phyloP scores from a whole-genome alignment of 2,797 vertebrate genomes.

The Spatula clypeata region DNA sequence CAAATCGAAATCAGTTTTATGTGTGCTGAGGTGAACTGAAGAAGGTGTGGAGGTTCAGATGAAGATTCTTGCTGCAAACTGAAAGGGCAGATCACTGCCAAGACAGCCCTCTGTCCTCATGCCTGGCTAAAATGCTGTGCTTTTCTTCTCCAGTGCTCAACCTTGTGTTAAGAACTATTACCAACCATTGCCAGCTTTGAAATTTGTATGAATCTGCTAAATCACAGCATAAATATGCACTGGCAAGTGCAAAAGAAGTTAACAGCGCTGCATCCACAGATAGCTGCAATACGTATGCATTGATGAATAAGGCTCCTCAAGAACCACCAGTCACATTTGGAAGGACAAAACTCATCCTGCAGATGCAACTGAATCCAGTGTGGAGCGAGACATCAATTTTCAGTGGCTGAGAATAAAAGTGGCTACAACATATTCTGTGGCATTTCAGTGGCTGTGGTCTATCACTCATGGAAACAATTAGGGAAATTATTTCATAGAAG shows the following conservation, averaged over 20 bases:
- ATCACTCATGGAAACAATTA: background rate
- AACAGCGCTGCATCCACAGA: rapidly evolving
- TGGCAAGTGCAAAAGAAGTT: background rate
- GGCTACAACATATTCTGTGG: background rate
- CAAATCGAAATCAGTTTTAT: background rate
- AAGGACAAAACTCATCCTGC: background rate
- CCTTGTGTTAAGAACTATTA: background rate
- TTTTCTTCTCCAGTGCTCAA: background rate
- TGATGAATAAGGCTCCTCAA: background rate
- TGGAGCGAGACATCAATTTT: background rate
- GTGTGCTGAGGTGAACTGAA: background rate
- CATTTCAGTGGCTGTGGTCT: background rate
- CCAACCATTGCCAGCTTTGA: background rate
- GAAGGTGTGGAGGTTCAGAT: background rate
- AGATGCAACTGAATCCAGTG: background rate
- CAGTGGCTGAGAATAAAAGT: background rate
- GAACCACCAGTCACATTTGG: background rate
- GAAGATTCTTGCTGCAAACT: background rate
- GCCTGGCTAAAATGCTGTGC: background rate
- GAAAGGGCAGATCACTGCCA: background rate
- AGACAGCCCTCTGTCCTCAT: background rate
- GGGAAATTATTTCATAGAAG: background rate
- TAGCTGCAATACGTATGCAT: rapidly evolving
- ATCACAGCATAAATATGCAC: rapidly evolving
- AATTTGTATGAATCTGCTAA: background rate